Base-by-base conservation (phyloP, 1,140 invertebrate species). In the Lordiphosa stackelbergi region DNA sequence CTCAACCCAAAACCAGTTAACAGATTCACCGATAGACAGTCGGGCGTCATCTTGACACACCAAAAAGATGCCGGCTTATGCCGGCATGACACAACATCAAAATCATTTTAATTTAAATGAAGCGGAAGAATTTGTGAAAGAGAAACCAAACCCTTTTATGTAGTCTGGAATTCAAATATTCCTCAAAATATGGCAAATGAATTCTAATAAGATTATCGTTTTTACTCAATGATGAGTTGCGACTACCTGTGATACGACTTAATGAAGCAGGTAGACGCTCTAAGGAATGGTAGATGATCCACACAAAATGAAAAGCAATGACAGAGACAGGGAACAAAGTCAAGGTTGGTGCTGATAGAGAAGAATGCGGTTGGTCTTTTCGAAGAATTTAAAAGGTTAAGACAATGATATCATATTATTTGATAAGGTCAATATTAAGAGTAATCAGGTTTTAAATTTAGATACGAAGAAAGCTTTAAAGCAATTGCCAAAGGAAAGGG, bases 161-260 rank as follows among this genome's bases (percentile, higher is more conserved):
- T 8, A 31, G 28, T 52, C 34, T 45, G 12, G 35, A 56, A 66
- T 75, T 66, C 46, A 75, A 66, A 70, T 66, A 16, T 43, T 12
- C 43, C 10, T 42, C 13, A 35, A n/a, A 41, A 41, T 11, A 38
- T 48, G 38, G 35, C 54, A 59, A 75, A 70, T 45, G 61, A 79
- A 81, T 81, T 79, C 74, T 74, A 71, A 74, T 79, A 70, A 57
- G 74, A 79, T 63, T 66, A 61, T 73, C 42, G 49, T 13, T 7
- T 12, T 46, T 43, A 16, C 41, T 65, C 42, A 65, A 16, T 66
- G 35, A 57, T 40, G 13, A 12, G 40, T 34, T 49, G 3, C 0
- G 6, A 38, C 60, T 66, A 79, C 56, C 69, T 74, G 65, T 4
- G 53, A 51, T 53, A 8, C 13, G 31, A 22, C 56, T 48, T 58